A percentile compares a stretch with the other conserved stretches of the same genome.
These are phyloP conservation scores for Paracentrotus lividus DNA, from an alignment of 53 echinoderm and acorn worm species.

Conservation along the genomic window DNA sequence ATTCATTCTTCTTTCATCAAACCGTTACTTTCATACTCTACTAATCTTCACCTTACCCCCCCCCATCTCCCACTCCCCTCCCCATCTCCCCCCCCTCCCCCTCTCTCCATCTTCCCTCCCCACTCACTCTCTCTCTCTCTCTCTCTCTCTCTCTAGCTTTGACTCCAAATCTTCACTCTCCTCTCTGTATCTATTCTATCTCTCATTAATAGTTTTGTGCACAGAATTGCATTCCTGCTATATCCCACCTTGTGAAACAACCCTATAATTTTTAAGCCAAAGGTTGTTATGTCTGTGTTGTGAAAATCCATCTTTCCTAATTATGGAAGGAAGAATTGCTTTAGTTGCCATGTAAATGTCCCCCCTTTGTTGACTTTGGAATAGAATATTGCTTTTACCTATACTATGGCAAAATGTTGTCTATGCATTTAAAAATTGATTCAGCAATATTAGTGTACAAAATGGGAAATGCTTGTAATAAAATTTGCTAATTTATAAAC, in stretches of 20 bases:
- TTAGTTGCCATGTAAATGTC: constrained; percentile 58
- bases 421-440: constrained; percentile 68
- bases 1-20: too few species aligned
- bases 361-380: constrained; percentile 31
- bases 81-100: too few species aligned
- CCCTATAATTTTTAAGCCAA: constrained; percentile 7
- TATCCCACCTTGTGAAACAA: constrained; percentile 16
- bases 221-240: constrained; percentile 56
- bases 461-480: constrained; percentile 74
- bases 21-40: too few species aligned
- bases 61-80: too few species aligned
- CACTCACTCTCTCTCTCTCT: neutral
- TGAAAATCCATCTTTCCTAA: neutral
- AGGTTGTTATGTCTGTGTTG: constrained; percentile 34
- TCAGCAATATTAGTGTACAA: constrained; percentile 74
- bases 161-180: too few species aligned
- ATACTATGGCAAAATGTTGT: constrained; percentile 62
- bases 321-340: constrained; percentile 47
- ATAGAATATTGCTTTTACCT: constrained; percentile 61
- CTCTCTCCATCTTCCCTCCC: neutral
- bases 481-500: constrained; percentile 74
- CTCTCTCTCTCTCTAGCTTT: neutral
- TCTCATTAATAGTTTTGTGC: neutral
- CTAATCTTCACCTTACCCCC: too few species aligned
- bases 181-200: too few species aligned